These are phyloP conservation scores for Leptarthrus brevirostris DNA, from an alignment of 2,888 invertebrate genomes.

Conservation along the genomic window DNA sequence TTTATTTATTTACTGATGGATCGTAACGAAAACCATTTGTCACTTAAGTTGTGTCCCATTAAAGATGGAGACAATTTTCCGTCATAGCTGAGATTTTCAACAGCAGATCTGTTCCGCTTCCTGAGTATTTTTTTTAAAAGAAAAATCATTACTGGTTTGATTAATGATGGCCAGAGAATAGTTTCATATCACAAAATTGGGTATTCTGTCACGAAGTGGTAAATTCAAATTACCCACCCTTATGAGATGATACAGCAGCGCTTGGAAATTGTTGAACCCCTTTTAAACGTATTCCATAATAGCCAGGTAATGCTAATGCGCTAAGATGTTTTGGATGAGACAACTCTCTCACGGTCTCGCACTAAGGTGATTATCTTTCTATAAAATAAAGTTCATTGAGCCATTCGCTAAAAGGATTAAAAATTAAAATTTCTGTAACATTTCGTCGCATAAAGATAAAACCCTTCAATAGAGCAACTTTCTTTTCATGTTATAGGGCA, in stretches of 20 bases:
- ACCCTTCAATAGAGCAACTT: no score
- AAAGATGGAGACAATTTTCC: no score
- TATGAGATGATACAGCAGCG: constrained; percentile 4
- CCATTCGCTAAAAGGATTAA: constrained; percentile 44
- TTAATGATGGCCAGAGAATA: constrained; percentile 23
- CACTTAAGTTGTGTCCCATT: neutral
- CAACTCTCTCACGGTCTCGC: constrained; percentile 23
- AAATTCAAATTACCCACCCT: constrained; percentile 14
- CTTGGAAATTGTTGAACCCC: neutral
- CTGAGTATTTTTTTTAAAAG: neutral
- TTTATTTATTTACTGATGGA: constrained; percentile 26
- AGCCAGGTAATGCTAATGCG: neutral
- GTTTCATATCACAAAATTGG: constrained; percentile 1
- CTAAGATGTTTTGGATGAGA: neutral
- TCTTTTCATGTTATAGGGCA: no score
- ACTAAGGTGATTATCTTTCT: neutral
- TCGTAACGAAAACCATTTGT: constrained; percentile 16
- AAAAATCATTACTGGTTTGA: neutral
- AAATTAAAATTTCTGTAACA: constrained; percentile 31
- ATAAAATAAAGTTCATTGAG: constrained; percentile 32
- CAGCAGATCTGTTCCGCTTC: neutral
- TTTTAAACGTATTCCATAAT: no score
- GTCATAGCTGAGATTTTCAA: no score
- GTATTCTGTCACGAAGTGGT: constrained; percentile 24
- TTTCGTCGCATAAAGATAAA: no score